Evolutionary conservation across 2,113 vertebrate genomes (phyloP).

Genomic region (Drymodes brunneopygia): DNA sequence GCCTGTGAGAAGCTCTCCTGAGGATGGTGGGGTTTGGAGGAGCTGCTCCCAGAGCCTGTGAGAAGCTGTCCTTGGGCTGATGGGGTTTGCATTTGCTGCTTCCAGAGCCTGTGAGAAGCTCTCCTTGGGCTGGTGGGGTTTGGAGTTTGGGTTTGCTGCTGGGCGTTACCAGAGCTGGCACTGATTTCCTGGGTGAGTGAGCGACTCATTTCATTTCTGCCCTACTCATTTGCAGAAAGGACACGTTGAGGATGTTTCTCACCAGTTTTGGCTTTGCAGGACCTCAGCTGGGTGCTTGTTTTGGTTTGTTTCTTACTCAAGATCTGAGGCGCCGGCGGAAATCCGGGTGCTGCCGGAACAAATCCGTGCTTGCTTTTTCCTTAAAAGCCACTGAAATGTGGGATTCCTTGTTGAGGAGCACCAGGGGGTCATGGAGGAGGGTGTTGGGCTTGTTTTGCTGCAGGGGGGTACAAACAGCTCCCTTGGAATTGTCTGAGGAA

Average conservation of each 20-base stretch:
- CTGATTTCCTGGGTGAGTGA: not conserved
- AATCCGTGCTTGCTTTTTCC: not conserved
- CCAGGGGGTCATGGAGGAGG: accelerated
- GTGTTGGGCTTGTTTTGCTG: not conserved
- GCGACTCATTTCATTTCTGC: not conserved
- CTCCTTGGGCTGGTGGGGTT: not conserved
- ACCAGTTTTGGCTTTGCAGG: not conserved
- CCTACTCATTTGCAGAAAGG: not conserved
- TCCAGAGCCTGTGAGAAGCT: too few species aligned
- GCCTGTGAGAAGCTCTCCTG: too few species aligned
- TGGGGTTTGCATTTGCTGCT: not conserved
- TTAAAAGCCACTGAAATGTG: not conserved
- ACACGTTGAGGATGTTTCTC: accelerated
- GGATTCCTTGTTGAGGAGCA: not conserved
- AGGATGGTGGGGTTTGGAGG: too few species aligned
- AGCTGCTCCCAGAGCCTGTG: too few species aligned
- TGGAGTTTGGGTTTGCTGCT: too few species aligned
- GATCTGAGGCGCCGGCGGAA: not conserved
- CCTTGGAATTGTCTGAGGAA: not conserved
- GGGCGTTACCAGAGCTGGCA: not conserved
- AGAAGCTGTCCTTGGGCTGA: not conserved
- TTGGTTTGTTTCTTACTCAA: not conserved
- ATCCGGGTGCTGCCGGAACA: accelerated
- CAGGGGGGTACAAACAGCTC: not conserved
- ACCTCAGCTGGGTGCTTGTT: not conserved